Conservation (phyloP, 2,113 vertebrate genomes). For the Coregonus clupeaformis region DNA sequence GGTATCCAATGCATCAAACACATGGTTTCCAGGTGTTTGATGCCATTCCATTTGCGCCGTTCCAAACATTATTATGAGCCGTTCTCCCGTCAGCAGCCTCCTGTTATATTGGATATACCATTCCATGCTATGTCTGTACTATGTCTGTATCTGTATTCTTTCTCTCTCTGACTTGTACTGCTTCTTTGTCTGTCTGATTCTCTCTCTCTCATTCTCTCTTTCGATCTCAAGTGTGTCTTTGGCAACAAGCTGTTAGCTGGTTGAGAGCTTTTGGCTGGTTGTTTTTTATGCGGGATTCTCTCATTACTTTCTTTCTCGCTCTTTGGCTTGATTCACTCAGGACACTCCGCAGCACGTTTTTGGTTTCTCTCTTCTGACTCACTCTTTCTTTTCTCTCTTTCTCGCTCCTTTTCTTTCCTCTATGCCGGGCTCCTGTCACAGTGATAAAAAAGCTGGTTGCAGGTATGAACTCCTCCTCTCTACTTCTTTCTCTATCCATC, state of each 20-base stretch:
- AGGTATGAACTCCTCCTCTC: constrained; percentile 63
- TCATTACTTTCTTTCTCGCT: constrained; percentile 17
- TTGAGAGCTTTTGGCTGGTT: no score
- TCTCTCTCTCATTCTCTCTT: not conserved
- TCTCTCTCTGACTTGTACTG: no score
- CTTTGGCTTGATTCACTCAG: constrained; percentile 17
- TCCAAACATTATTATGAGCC: no score
- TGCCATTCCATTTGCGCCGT: no score
- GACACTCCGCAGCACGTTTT: constrained; percentile 15
- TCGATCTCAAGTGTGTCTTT: not conserved
- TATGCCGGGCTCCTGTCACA: constrained; percentile 62
- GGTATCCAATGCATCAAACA: no score
- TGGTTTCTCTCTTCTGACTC: constrained; percentile 47
- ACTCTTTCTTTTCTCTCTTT: constrained; percentile 55
- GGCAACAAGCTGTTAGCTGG: not conserved
- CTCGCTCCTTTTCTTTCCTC: constrained; percentile 34
- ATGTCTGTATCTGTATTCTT: no score
- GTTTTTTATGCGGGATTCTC: not conserved
- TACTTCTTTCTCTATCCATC: constrained; percentile 11
- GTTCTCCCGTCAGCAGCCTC: no score
- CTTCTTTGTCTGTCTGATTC: not conserved
- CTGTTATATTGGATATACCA: not conserved
- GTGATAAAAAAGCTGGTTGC: constrained; percentile 77
- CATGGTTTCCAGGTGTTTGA: no score
- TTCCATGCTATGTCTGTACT: not conserved